Base-by-base conservation (phyloP, 2,888 invertebrate species). In the Perithous albicinctus region DNA sequence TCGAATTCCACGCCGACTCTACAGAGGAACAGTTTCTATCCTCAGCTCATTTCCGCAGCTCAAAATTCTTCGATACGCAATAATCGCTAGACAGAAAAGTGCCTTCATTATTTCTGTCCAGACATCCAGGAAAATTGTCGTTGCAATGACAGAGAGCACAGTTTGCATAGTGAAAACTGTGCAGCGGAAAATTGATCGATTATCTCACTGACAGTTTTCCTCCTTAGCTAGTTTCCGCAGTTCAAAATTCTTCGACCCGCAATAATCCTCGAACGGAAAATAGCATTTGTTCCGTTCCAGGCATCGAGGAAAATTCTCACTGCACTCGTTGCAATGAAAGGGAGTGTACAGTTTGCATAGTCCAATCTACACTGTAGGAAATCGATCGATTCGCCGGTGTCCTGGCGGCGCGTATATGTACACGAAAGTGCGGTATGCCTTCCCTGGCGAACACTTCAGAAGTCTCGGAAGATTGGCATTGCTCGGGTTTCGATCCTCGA, bases 391-490 rank as follows among this genome's bases (percentile, higher is more conserved):
- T 38, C 23, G 23, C 23, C 63, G 63, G 38, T 63, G 38, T 63
- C 41, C 63, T 12, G 12, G 8, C 63, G 63, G 10, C 2, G 15
- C 15, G 38, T n/a, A 38, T 61, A 8, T 32, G n/a, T n/a, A n/a
- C n/a, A 32, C 32, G 32, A 15, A 18, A 59, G 8, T 15, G 7
- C 18, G 59, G 32, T 15, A n/a, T 15, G n/a, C 15, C 6, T 15
- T n/a, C 38, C 69, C 69, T 56, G 69, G 69, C 56, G 69, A 70
- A 56, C 56, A 23, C 38, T 15, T 26, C 54, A 26, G 6, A 59
- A 59, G n/a, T 41, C 41, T 15, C 8, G 18, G 32, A 29, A 43
- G 72, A 59, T 72, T 46, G 38, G 41, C 20, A 38, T 61, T 5
- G 18, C 23, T 23, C 12, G 41, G 23, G 1, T 41, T 41, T 38